Evolutionary conservation across 2,113 vertebrate species (phyloP).

Genomic region (Sarotherodon lohbergeri): DNA sequence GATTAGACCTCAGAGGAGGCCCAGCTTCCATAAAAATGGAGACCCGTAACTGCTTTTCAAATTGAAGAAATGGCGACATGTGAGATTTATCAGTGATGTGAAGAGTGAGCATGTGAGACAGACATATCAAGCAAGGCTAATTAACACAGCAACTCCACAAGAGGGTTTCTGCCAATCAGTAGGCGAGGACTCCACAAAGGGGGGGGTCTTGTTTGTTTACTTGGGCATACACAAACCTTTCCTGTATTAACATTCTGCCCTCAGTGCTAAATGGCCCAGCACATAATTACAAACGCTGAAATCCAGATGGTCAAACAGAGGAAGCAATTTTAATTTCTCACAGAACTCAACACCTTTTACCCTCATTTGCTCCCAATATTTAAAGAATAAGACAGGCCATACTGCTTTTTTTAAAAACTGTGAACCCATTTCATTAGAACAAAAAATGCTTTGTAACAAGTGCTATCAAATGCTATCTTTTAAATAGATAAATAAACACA

Average conservation of each 20-base stretch:
- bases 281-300: constrained; percentile 34
- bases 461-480: neutral
- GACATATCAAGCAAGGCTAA: constrained; percentile 8
- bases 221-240: neutral
- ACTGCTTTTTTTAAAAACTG: neutral
- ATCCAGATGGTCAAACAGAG: constrained; percentile 43
- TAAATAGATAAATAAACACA: neutral
- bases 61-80: neutral
- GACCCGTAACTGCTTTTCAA: neutral
- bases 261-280: constrained; percentile 24
- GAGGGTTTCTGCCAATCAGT: neutral
- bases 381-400: neutral
- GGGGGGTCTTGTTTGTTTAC: neutral
- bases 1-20: neutral
- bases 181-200: neutral
- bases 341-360: neutral
- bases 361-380: neutral
- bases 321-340: neutral
- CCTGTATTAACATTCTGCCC: constrained; percentile 30
- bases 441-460: neutral
- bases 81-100: neutral
- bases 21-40: neutral
- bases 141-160: constrained; percentile 12
- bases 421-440: neutral
- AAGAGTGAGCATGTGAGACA: neutral